phyloP scores from a whole-genome alignment of 2,797 vertebrate species.

The Gallinago solitaria region DNA sequence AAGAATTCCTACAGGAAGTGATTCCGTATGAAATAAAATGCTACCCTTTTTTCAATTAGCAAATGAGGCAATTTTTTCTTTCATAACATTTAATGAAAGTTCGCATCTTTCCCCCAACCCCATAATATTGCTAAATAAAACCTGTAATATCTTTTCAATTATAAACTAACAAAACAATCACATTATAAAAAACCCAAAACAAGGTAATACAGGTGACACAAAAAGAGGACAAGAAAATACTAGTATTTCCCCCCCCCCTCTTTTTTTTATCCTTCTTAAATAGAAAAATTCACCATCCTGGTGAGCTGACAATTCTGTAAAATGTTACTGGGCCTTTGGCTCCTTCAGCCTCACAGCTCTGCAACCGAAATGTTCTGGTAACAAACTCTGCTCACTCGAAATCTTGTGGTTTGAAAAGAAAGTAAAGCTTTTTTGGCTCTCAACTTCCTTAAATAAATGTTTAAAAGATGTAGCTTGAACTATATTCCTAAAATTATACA shows the following conservation, averaged over 20 bases:
- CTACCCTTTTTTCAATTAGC: conserved; percentile 70
- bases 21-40: conserved; percentile 56
- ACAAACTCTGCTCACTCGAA: conserved; percentile 71
- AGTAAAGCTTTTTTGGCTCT: conserved; percentile 81
- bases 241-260: background rate
- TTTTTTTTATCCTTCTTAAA: conserved; percentile 54
- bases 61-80: conserved; percentile 74
- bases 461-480: conserved; percentile 80
- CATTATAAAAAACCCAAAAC: conserved; percentile 72
- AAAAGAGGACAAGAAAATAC: conserved; percentile 77
- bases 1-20: conserved; percentile 47
- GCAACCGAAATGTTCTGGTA: conserved; percentile 68
- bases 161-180: conserved; percentile 75
- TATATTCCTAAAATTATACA: conserved; percentile 80
- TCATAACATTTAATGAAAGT: conserved; percentile 77
- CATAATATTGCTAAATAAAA: conserved; percentile 79
- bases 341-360: conserved; percentile 72
- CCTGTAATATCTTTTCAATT: conserved; percentile 75
- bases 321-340: conserved; percentile 76
- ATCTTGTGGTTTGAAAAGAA: conserved; percentile 75
- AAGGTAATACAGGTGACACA: conserved; percentile 71
- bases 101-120: conserved; percentile 52
- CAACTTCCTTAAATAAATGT: conserved; percentile 80
- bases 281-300: conserved; percentile 59
- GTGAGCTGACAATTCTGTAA: conserved; percentile 62